These are phyloP conservation scores for Orcinus orca DNA, from an alignment of 2,113 vertebrate species.

Conservation along the genomic window DNA sequence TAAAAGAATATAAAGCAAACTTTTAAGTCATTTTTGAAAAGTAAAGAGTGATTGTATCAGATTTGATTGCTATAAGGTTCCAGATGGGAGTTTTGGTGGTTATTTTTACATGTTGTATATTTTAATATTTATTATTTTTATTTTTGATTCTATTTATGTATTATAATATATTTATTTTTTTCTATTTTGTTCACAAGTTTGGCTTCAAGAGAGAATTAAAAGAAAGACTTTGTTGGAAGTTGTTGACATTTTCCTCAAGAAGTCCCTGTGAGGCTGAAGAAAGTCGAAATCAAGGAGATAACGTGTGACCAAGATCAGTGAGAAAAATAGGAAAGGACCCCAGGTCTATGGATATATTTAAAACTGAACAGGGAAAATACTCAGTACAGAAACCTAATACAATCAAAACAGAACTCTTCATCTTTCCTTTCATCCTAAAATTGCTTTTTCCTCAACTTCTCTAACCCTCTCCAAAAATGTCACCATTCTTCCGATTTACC, in stretches of 20 bases:
- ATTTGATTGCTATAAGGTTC: neutral
- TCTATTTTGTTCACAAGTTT: slow-evolving; percentile 3
- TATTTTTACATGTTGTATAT: neutral
- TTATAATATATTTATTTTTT: neutral
- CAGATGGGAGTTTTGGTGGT: neutral
- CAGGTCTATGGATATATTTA: neutral
- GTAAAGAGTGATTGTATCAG: neutral
- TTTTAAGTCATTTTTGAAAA: slow-evolving; percentile 2
- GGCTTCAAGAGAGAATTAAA: neutral
- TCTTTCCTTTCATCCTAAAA: slow-evolving; percentile 5
- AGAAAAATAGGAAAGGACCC: neutral
- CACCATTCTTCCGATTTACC: neutral
- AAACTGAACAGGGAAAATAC: neutral
- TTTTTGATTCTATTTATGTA: slow-evolving; percentile 52
- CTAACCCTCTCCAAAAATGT: neutral
- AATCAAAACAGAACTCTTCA: neutral
- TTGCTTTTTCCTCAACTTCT: neutral
- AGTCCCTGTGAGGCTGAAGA: neutral
- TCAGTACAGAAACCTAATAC: neutral
- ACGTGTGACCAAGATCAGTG: neutral
- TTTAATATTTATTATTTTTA: neutral
- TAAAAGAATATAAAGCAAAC: slow-evolving; percentile 24
- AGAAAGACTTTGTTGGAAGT: neutral
- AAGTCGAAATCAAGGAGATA: slow-evolving; percentile 18
- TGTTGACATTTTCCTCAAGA: slow-evolving; percentile 51